These are phyloP conservation scores for Balaenoptera acutorostrata DNA, from an alignment of 2,113 vertebrate genomes.

Conservation along the genomic window DNA sequence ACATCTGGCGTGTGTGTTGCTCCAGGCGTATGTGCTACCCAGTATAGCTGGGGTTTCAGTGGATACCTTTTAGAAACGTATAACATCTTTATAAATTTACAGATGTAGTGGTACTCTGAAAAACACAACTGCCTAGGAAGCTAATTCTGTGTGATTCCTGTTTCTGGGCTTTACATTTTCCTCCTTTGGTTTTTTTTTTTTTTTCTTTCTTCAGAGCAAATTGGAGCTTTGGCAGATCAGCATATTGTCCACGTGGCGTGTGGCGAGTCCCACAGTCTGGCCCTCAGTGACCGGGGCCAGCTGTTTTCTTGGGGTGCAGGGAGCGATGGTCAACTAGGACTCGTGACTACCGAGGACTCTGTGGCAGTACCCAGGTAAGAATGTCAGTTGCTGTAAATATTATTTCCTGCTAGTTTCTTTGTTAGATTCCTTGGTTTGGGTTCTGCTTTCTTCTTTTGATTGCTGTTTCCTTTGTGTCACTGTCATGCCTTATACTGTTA, in stretches of 20 bases:
- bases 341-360: conserved; percentile 85
- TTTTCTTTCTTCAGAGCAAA: conserved; percentile 84
- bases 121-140: not conserved
- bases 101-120: not conserved
- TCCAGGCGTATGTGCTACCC: not conserved
- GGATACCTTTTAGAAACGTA: not conserved
- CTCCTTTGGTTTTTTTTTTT: conserved; percentile 53
- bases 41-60: not conserved
- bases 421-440: not conserved
- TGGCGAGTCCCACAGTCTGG: conserved; percentile 90
- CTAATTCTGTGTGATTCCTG: not conserved
- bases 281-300: conserved; percentile 92
- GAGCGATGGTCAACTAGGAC: conserved; percentile 91
- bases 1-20: not conserved
- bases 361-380: conserved; percentile 92
- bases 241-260: conserved; percentile 91
- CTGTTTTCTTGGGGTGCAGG: conserved; percentile 95
- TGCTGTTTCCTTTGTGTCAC: not conserved
- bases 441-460: not conserved
- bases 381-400: not conserved
- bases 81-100: not conserved
- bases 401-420: not conserved
- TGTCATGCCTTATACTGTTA: not conserved
- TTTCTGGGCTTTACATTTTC: not conserved
- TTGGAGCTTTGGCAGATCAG: conserved; percentile 90